Conservation (phyloP, 2,797 vertebrate genomes). For the Microctenopoma stevenorrisi region DNA sequence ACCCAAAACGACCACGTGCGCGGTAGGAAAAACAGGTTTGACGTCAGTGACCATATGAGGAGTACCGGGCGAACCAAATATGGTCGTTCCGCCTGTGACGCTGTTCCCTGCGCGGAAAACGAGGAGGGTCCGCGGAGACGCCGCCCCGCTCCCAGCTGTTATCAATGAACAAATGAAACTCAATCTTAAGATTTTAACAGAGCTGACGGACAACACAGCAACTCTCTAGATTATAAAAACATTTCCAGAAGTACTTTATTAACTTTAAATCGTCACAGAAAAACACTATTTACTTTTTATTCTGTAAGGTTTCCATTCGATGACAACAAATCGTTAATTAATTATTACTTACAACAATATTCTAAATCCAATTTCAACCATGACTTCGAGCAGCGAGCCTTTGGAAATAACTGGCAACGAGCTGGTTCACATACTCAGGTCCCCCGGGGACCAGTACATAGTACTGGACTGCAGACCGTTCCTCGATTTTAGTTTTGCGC, state of each 20-base stretch:
- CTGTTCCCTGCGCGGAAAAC: slow-evolving; percentile 63
- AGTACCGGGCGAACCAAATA: slow-evolving; percentile 67
- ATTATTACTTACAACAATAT: slow-evolving; percentile 7
- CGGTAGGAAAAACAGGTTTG: slow-evolving; percentile 58
- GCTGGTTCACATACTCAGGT: slow-evolving; percentile 79
- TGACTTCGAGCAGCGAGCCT: slow-evolving; percentile 67
- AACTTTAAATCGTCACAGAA: background rate
- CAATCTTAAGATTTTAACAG: slow-evolving; percentile 31
- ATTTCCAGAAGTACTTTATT: background rate
- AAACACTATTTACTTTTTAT: background rate
- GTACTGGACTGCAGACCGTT: slow-evolving; percentile 90
- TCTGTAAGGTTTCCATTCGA: background rate
- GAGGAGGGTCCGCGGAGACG: slow-evolving; percentile 51
- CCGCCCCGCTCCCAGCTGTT: slow-evolving; percentile 68
- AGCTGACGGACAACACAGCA: slow-evolving; percentile 6
- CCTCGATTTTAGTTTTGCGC: slow-evolving; percentile 83
- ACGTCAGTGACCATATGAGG: slow-evolving; percentile 78
- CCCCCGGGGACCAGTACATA: slow-evolving; percentile 71
- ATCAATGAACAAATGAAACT: slow-evolving; percentile 72
- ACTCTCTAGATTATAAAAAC: background rate
- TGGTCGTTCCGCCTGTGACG: slow-evolving; percentile 76
- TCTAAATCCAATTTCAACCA: slow-evolving; percentile 31
- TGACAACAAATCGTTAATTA: background rate
- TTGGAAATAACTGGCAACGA: slow-evolving; percentile 78
- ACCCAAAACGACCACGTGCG: slow-evolving; percentile 75